phyloP scores from a whole-genome alignment of 53 echinoderm and acorn worm species.

The Mesocentrotus franciscanus region DNA sequence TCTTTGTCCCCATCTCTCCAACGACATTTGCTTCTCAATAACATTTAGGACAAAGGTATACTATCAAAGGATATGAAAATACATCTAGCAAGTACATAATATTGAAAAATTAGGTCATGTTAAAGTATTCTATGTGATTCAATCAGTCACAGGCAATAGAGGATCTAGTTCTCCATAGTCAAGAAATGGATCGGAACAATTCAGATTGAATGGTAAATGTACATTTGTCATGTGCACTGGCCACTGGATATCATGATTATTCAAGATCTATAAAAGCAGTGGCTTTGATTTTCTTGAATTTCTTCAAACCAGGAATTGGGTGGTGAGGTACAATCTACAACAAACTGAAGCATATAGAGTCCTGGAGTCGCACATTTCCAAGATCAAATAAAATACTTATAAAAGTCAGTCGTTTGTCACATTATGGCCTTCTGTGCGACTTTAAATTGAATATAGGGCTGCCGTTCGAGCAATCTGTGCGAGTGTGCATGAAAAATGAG shows the following conservation, averaged over 20 bases:
- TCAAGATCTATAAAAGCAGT: too few species aligned
- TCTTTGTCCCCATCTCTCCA: not conserved
- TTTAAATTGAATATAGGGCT: not conserved
- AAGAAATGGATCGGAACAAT: not conserved
- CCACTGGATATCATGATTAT: not conserved
- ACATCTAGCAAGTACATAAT: not conserved
- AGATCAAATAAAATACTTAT: not conserved
- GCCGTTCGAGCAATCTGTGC: not conserved
- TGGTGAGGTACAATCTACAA: not conserved
- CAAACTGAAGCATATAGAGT: not conserved
- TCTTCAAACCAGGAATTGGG: not conserved
- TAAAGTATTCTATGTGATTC: not conserved
- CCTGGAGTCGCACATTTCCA: not conserved
- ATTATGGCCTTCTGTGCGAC: not conserved
- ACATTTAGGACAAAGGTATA: not conserved
- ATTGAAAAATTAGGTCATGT: not conserved
- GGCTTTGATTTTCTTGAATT: too few species aligned
- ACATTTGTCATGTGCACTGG: not conserved
- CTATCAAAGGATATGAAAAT: too few species aligned
- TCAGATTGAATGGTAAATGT: not conserved
- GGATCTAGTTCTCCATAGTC: not conserved
- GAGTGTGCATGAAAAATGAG: not conserved
- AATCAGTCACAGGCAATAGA: not conserved
- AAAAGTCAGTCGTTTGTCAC: not conserved
- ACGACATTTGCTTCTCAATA: not conserved